Conservation (phyloP, 2,888 invertebrate genomes). For the Hirtodrosophila cameraria region DNA sequence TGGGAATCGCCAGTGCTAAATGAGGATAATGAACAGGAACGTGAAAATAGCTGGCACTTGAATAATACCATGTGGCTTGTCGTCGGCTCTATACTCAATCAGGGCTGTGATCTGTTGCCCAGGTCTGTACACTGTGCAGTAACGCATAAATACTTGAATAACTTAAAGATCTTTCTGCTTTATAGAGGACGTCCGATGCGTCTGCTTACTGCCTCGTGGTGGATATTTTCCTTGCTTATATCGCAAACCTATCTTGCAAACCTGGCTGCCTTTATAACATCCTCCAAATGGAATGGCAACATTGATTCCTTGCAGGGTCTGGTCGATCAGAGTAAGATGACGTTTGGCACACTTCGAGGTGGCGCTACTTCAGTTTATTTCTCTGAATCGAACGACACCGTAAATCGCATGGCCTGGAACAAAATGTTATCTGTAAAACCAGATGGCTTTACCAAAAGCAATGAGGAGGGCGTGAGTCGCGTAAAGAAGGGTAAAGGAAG, state of each 20-base stretch:
- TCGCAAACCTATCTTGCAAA: conserved; percentile 96
- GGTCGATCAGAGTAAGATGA: conserved; percentile 95
- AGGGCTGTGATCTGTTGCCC: conserved; percentile 96
- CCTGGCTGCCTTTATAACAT: conserved; percentile 96
- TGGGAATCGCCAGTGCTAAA: conserved; percentile 97
- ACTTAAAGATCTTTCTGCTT: not conserved
- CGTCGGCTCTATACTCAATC: conserved; percentile 94
- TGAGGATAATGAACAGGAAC: conserved; percentile 90
- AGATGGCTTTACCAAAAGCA: conserved; percentile 90
- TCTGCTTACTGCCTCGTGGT: conserved; percentile 91
- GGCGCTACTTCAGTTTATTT: conserved; percentile 97
- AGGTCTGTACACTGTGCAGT: conserved; percentile 85
- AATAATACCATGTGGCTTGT: conserved; percentile 97
- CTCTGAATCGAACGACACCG: conserved; percentile 92
- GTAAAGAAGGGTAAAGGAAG: conserved; percentile 89
- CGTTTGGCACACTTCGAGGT: conserved; percentile 93
- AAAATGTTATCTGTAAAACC: conserved; percentile 93
- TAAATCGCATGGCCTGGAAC: conserved; percentile 95
- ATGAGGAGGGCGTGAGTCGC: conserved; percentile 92
- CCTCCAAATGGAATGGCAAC: conserved; percentile 94
- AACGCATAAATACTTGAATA: not conserved
- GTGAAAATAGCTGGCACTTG: conserved; percentile 95
- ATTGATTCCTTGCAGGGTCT: conserved; percentile 96
- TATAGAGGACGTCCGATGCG: conserved; percentile 90
- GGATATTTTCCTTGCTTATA: conserved; percentile 92